These are phyloP conservation scores for Meandrina meandrites DNA, from an alignment of 92 coral and sea anemone species.

Conservation along the genomic window DNA sequence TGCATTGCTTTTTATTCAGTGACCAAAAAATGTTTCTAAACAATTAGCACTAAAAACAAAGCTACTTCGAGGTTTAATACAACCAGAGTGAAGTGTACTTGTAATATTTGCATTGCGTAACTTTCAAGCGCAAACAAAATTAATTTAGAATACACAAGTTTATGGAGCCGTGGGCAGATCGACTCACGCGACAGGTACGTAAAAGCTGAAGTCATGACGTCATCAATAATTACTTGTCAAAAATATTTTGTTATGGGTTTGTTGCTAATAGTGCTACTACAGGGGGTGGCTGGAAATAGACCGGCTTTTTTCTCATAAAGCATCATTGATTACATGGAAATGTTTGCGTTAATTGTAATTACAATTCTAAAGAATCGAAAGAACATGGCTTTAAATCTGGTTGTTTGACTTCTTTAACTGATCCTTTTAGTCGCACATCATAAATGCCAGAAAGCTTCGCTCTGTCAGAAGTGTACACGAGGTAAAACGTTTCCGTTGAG, in stretches of 20 bases:
- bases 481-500: background rate
- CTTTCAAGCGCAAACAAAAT: background rate
- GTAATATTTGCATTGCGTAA: background rate
- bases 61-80: background rate
- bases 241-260: conserved; percentile 22
- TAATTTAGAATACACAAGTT: background rate
- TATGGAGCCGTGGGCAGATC: background rate
- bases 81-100: background rate
- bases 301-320: background rate
- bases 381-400: too few species aligned
- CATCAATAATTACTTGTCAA: background rate
- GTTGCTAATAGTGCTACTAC: conserved; percentile 8
- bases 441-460: background rate
- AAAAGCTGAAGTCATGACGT: conserved; percentile 12
- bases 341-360: background rate
- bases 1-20: background rate
- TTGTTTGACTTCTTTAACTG: too few species aligned
- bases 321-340: background rate
- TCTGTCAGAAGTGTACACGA: background rate
- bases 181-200: conserved; percentile 13
- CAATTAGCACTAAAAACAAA: background rate
- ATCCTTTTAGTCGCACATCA: too few species aligned
- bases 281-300: background rate
- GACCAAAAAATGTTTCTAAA: background rate
- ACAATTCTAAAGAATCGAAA: background rate